Conservation (phyloP, 2,888 invertebrate species). For the Acholoe squamosa region DNA sequence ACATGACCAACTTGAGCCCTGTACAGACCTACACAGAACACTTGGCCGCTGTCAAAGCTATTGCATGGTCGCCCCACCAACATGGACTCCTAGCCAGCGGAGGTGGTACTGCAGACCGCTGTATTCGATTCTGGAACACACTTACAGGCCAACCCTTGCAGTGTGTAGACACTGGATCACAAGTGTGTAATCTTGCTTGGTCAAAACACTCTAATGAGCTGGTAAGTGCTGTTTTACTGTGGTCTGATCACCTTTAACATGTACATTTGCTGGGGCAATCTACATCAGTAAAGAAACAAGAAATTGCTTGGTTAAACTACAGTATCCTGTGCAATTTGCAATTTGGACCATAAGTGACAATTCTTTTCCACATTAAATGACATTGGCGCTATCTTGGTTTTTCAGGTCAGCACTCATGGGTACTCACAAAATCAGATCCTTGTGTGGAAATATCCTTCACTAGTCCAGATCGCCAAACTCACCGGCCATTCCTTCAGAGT, state of each 20-base stretch:
- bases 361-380: too few relatives aligned
- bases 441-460: constrained; percentile 98
- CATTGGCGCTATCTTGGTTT: background rate
- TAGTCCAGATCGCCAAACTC: constrained; percentile 88
- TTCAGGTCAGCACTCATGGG: constrained; percentile 92
- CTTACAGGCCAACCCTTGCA: constrained; percentile 90
- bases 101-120: constrained; percentile 97
- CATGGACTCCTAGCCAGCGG: constrained; percentile 95
- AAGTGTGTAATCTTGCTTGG: constrained; percentile 96
- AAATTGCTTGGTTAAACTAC: too few relatives aligned
- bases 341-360: too few relatives aligned
- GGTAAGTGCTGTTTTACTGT: constrained; percentile 83
- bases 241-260: background rate
- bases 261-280: too few relatives aligned
- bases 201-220: constrained; percentile 97
- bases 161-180: constrained; percentile 95
- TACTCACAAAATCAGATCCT: constrained; percentile 97
- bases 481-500: constrained; percentile 83
- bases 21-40: constrained; percentile 86
- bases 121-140: constrained; percentile 86
- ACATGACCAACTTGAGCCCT: constrained; percentile 72
- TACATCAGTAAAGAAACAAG: too few relatives aligned
- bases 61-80: constrained; percentile 99
- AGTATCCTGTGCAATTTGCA: too few relatives aligned
- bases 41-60: constrained; percentile 85